A percentile compares a stretch with the other conserved stretches of the same genome.
These are phyloP conservation scores for Liodrosophila aerea DNA, from an alignment of 2,888 invertebrate genomes.

Conservation along the genomic window DNA sequence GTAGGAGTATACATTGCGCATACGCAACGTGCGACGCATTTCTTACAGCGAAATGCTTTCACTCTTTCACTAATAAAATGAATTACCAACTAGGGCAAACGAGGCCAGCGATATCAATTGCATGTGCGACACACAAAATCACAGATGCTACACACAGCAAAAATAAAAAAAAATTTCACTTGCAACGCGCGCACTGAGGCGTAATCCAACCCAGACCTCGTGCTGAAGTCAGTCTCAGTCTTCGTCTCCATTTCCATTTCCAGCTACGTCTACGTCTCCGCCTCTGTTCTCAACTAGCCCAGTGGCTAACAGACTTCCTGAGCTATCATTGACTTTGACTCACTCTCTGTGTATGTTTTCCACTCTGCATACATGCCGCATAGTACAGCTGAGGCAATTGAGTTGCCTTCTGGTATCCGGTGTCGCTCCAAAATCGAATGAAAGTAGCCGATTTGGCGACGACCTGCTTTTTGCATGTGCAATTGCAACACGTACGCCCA, in stretches of 20 bases:
- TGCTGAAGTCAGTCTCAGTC: background rate
- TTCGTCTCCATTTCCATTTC: background rate
- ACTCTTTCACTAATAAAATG: slow-evolving; percentile 72
- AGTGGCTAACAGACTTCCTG: slow-evolving; percentile 37
- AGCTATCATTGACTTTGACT: slow-evolving; percentile 24
- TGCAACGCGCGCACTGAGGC: slow-evolving; percentile 54
- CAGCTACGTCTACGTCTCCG: background rate
- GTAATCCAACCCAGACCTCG: slow-evolving; percentile 13
- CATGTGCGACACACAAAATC: slow-evolving; percentile 78
- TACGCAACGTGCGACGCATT: slow-evolving; percentile 61
- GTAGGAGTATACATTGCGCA: slow-evolving; percentile 48
- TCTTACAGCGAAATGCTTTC: slow-evolving; percentile 66
- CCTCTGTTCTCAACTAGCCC: background rate
- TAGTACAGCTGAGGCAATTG: slow-evolving; percentile 10
- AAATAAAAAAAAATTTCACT: slow-evolving; percentile 63
- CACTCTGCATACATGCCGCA: slow-evolving; percentile 1
- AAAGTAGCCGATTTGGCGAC: slow-evolving; percentile 62
- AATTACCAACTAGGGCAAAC: slow-evolving; percentile 66
- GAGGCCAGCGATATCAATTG: slow-evolving; percentile 75
- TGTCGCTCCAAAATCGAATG: slow-evolving; percentile 77
- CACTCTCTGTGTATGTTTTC: background rate
- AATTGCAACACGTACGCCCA: slow-evolving; percentile 54
- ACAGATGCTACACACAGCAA: slow-evolving; percentile 42
- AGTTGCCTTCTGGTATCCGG: slow-evolving; percentile 57
- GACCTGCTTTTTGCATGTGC: slow-evolving; percentile 68